Evolutionary conservation across 2,113 vertebrate species (phyloP), one percentile per base, ranked within the genome.

Genomic region (Oncorhynchus nerka): DNA sequence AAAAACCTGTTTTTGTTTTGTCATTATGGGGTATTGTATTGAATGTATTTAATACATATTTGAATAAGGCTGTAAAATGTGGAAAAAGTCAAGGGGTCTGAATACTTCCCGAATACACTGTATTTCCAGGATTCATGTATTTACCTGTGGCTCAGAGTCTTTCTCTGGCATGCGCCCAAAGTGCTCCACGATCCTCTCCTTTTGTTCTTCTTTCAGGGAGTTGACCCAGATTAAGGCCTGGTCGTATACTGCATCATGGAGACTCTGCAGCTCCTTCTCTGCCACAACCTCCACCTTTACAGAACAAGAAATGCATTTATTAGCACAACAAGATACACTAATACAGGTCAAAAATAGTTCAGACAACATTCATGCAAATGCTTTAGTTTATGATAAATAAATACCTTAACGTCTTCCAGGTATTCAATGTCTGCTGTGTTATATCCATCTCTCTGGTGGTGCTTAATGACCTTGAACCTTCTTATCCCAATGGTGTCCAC

Each of bases 391-490:
- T 55, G 51, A 55, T 55, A 0, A 55, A 55, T 39, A 16, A 9
- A 5, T 79, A 92, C 96, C 96, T 95, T 97, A 75, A 92, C 88
- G 73, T 98, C 97, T 91, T 97, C 95, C 75, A 97, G 89, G 90
- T 97, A 97, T 78, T 97, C 96, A 51, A 95, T 96, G 81, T 97
- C 96, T 5, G 94, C 97, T 3, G 95, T 97, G 87, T 97, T 95
- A 92, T 96, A 98, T 69, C 97, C 95, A 5, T 97, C 97, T 86
- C 95, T 93, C 76, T 95, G 95, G 8, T 90, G 90, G 86, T 97
- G 96, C 86, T 92, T 94, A 66, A 96, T 80, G 61, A 99, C 95
- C 88, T 93, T 92, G 87, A 98, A 98, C 83, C 94, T 90, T 81
- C 94, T 91, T 78, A 93, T 85, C 64, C 97, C 95, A 67, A 96